phyloP scores from a whole-genome alignment of 2,113 vertebrate species.

The Lophotis ruficrista region DNA sequence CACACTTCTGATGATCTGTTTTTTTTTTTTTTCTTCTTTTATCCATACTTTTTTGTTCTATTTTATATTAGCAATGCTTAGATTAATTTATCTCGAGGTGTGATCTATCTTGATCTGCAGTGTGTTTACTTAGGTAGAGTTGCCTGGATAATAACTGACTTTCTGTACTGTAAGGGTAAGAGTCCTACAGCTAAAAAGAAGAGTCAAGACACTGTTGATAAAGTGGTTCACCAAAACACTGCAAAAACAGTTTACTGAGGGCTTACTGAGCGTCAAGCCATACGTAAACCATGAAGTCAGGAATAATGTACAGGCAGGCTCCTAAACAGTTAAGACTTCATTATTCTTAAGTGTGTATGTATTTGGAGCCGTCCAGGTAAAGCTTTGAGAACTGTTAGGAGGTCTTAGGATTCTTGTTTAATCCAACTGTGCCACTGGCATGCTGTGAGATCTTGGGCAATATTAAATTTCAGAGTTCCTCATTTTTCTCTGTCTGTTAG shows the following conservation, averaged over 20 bases:
- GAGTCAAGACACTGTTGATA: neutral
- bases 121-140: neutral
- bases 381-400: neutral
- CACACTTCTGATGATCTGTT: neutral
- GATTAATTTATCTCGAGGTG: neutral
- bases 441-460: neutral
- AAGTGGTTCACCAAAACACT: neutral
- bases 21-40: neutral
- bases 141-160: neutral
- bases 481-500: neutral
- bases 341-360: neutral
- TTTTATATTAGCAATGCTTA: neutral
- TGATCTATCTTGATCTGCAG: neutral
- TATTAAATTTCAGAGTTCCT: neutral
- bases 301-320: neutral
- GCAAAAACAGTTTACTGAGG: neutral
- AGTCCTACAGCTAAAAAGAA: neutral
- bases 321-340: neutral
- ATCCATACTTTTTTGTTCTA: neutral
- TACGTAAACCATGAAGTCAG: neutral
- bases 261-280: neutral
- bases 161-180: neutral
- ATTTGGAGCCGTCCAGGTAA: neutral
- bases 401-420: neutral
- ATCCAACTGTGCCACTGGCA: neutral